These are phyloP conservation scores for Apamea sordens DNA, from an alignment of 2,888 invertebrate species.

Conservation along the genomic window DNA sequence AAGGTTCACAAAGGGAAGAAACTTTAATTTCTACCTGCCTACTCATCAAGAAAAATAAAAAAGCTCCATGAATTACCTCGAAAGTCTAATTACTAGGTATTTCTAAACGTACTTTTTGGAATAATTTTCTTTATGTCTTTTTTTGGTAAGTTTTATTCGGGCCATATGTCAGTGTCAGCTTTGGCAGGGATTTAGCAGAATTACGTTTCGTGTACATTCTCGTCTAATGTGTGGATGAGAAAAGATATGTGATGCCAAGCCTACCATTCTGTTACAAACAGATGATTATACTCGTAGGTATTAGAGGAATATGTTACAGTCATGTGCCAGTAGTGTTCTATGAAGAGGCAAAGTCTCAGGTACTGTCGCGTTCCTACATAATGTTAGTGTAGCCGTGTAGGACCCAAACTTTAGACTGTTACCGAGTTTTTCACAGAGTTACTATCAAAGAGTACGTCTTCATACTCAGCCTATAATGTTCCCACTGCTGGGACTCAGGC, in stretches of 20 bases:
- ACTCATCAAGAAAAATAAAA: conserved; percentile 10
- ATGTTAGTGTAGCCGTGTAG: neutral
- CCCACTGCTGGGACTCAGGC: too few species aligned
- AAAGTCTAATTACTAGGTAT: conserved; percentile 32
- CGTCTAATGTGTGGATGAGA: conserved; percentile 32
- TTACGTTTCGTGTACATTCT: conserved; percentile 45
- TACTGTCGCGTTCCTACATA: neutral
- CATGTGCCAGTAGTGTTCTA: neutral
- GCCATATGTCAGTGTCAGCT: conserved; percentile 52
- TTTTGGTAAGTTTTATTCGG: conserved; percentile 40
- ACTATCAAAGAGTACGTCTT: neutral
- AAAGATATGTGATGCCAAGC: conserved; percentile 34
- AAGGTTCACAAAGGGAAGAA: conserved; percentile 22
- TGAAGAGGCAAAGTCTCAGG: neutral
- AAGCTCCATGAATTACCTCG: neutral
- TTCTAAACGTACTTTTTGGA: conserved; percentile 14
- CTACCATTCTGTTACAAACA: conserved; percentile 24
- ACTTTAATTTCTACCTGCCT: conserved; percentile 6
- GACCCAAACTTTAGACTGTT: neutral
- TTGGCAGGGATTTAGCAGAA: conserved; percentile 53
- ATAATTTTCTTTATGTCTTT: conserved; percentile 37
- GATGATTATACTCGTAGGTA: neutral
- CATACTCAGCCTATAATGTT: too few species aligned
- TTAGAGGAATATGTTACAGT: conserved; percentile 1
- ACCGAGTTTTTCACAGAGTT: neutral